A percentile compares a stretch with the other conserved stretches of the same genome.
Evolutionary conservation across 2,888 invertebrate genomes (phyloP).

Genomic region (Nomada goodeniana): DNA sequence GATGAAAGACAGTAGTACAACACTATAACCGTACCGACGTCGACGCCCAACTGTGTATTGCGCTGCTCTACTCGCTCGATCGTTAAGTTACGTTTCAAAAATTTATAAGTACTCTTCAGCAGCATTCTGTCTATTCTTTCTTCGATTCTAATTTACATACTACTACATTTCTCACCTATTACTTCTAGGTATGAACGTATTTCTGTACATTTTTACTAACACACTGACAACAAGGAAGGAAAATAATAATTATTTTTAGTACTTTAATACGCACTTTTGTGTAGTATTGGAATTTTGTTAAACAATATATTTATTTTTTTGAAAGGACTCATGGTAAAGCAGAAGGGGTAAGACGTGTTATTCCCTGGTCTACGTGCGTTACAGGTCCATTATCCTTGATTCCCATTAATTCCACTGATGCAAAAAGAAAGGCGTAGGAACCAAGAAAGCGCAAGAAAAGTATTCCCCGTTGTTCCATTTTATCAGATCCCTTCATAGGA

Average conservation of each 20-base stretch:
- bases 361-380: too few species aligned
- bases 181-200: too few species aligned
- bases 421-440: background rate
- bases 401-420: background rate
- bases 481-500: background rate
- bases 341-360: too few species aligned
- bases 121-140: background rate
- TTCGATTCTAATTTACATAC: background rate
- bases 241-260: too few species aligned
- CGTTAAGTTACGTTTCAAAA: too few species aligned
- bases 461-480: conserved; percentile 12
- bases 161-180: too few species aligned
- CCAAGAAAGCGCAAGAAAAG: background rate
- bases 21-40: background rate
- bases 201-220: too few species aligned
- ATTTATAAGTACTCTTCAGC: background rate
- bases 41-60: background rate
- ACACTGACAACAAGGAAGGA: too few species aligned
- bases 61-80: background rate
- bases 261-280: too few species aligned
- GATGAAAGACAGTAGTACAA: background rate
- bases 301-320: too few species aligned
- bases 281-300: too few species aligned
- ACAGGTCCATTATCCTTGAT: background rate
- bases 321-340: too few species aligned